Base-by-base conservation (phyloP, 2,113 vertebrate genomes). In the Hippocampus comes region DNA sequence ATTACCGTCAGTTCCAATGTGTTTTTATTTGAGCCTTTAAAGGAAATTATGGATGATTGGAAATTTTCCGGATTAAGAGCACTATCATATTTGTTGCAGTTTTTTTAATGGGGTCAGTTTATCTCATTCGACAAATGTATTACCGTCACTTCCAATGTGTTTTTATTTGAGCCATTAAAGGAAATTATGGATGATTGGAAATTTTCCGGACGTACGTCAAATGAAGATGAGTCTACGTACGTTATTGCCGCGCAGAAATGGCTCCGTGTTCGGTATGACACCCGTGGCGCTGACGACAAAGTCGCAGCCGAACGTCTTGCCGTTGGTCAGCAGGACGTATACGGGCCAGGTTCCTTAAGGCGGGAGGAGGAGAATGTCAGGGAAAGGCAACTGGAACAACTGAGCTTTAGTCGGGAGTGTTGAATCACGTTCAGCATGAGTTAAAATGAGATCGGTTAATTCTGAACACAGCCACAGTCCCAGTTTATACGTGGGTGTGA, bases 261-360 rank as follows among this genome's bases (percentile, higher is more conserved):
- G 93, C 57, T 94, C 89, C 4, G 88, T 86, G 71, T 97, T 98
- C 71, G 97, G 96, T 25, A 91, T 86, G 3, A 99, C 96, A 68
- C 97, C 97, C 0, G 96, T 99, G 71, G 97, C 97, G 38, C 97
- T 99, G 84, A 99, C 93, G 30, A 99, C 89, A 79, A 99, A 95
- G 86, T 98, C 88, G 10, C 96, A 99, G 81, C 97, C 96, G 57
- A 94, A 96, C 2, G 92, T 93, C 79, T 93, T 97, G 51, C 92
- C 95, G 38, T 96, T 99, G 63, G 93, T 96, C 82, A 99, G 82
- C 82, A 93, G 91, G 69, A 95, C 83, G 42, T 96, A 97, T 0
- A 98, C 91, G 14, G 96, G 95, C 97, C 97, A 99, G 0, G 82
- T 60, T 49, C 92, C 95, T 93, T 30, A 78, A 87, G 70, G 48